phyloP scores from a whole-genome alignment of 2,888 invertebrate genomes.

The Microctonus brassicae region DNA sequence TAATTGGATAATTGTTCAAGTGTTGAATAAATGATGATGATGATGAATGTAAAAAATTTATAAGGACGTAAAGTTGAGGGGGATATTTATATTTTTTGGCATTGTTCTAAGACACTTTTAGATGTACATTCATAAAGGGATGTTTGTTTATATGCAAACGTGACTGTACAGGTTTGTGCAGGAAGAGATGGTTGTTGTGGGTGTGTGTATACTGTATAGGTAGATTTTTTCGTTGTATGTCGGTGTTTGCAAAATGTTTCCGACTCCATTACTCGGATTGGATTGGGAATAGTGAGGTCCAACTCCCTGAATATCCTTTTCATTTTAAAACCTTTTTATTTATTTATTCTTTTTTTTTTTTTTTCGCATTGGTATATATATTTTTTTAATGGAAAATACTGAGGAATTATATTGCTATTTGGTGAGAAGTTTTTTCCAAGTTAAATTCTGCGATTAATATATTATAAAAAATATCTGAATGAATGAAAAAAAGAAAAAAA shows the following conservation, averaged over 20 bases:
- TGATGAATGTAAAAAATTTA: background rate
- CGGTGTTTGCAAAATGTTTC: conserved; percentile 60
- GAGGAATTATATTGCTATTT: background rate
- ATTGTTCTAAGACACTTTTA: background rate
- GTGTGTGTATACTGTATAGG: background rate
- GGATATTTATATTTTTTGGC: conserved; percentile 29
- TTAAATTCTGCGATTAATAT: background rate
- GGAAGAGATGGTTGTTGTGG: conserved; percentile 22
- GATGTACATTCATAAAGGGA: background rate
- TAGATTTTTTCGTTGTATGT: background rate
- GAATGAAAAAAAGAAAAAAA: no score
- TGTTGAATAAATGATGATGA: background rate
- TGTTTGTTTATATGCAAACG: no score
- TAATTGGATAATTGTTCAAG: no score
- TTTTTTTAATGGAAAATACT: no score
- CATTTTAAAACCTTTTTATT: conserved; percentile 56
- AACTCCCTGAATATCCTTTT: conserved; percentile 60
- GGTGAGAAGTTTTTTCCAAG: background rate
- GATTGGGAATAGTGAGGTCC: conserved; percentile 60
- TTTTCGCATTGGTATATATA: background rate
- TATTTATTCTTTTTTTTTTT: no score
- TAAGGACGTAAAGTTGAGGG: background rate
- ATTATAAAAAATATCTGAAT: background rate
- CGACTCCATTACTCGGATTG: conserved; percentile 67
- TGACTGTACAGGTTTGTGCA: conserved; percentile 23